phyloP scores from a whole-genome alignment of 2,888 invertebrate species.

The Ochropleura leucogaster region DNA sequence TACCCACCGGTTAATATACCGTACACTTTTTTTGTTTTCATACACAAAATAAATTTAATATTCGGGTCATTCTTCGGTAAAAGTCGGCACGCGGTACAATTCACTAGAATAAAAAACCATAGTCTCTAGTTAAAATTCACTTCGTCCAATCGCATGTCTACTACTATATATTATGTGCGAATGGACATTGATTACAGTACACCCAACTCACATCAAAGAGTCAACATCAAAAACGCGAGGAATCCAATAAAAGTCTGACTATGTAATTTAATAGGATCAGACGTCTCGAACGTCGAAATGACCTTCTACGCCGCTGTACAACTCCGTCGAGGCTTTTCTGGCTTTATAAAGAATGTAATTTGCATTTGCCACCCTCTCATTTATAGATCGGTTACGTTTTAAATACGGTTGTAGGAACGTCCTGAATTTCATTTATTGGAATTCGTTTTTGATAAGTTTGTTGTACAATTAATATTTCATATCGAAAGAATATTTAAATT shows the following conservation, averaged over 20 bases:
- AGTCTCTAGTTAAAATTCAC: conserved; percentile 17
- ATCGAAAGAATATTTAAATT: neutral
- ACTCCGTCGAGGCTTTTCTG: conserved; percentile 40
- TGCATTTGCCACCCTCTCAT: conserved; percentile 59
- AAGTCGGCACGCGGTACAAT: neutral
- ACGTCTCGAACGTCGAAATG: conserved; percentile 50
- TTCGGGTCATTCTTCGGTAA: neutral
- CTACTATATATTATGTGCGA: conserved; percentile 40
- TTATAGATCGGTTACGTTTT: conserved; percentile 52
- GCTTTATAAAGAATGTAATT: conserved; percentile 59
- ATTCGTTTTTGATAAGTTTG: conserved; percentile 24
- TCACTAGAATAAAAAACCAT: neutral
- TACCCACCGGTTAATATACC: neutral
- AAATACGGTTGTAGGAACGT: conserved; percentile 31
- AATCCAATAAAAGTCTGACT: conserved; percentile 62
- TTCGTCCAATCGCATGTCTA: conserved; percentile 8
- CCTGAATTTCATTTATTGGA: conserved; percentile 21
- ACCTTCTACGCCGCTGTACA: conserved; percentile 49
- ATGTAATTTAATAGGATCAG: conserved; percentile 60
- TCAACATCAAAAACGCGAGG: conserved; percentile 54
- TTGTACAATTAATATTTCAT: neutral
- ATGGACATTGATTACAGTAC: conserved; percentile 48
- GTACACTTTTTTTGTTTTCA: conserved; percentile 1
- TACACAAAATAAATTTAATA: neutral
- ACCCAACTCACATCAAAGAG: conserved; percentile 59